Evolutionary conservation across 2,888 invertebrate genomes (phyloP).

Genomic region (Cordylochernes scorpioides): DNA sequence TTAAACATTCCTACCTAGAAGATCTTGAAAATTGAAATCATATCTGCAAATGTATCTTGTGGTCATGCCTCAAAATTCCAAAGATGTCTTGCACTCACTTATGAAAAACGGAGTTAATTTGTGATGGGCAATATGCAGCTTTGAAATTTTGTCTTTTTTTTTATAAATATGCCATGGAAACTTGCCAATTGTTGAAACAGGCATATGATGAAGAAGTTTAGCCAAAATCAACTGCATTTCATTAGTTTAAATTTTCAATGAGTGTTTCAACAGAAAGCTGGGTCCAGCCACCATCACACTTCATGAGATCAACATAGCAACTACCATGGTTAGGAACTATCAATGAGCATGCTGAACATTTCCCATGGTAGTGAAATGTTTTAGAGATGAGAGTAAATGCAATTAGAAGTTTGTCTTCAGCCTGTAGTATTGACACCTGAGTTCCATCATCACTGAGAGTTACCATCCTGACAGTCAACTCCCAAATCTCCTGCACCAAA

Average conservation of each 20-base stretch:
- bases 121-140: neutral
- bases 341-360: conserved; percentile 12
- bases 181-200: neutral
- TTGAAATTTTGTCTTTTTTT: neutral
- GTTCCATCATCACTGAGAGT: too few species aligned
- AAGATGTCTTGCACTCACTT: neutral
- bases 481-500: too few species aligned
- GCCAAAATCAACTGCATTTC: neutral
- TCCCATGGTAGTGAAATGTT: neutral
- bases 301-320: neutral
- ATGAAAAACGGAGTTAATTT: neutral
- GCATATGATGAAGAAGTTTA: neutral
- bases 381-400: too few species aligned
- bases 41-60: neutral
- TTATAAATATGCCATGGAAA: neutral
- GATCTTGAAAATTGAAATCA: neutral
- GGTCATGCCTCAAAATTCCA: neutral
- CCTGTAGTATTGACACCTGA: too few species aligned
- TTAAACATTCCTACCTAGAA: neutral
- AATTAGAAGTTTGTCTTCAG: too few species aligned
- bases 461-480: too few species aligned
- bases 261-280: neutral
- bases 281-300: neutral
- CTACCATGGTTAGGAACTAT: neutral
- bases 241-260: neutral